phyloP scores from a whole-genome alignment of 37 sponge, comb jelly and placozoan genomes.

The Halichondria panicea region DNA sequence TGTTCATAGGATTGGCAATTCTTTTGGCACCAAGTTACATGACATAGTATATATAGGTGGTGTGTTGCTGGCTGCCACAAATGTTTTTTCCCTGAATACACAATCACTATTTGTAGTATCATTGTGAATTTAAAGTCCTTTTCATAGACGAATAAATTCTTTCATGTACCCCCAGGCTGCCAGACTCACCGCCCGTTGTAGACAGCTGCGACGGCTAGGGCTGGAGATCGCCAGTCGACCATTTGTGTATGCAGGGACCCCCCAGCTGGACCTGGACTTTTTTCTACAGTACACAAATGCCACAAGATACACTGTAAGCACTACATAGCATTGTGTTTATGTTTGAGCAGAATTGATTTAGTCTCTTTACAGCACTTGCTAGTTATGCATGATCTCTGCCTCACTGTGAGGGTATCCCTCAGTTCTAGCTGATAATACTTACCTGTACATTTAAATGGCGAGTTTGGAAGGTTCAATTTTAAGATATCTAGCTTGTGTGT shows the following conservation, averaged over 20 bases:
- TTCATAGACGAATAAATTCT: neutral
- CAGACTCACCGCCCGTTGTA: constrained; percentile 50
- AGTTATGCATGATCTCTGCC: no score
- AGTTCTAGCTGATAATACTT: neutral
- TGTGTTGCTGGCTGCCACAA: no score
- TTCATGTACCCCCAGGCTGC: constrained; percentile 71
- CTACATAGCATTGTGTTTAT: neutral
- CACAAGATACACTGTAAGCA: constrained; percentile 49
- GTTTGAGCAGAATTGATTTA: no score
- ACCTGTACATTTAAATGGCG: neutral
- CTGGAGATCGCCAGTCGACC: constrained; percentile 65
- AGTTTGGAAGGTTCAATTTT: no score
- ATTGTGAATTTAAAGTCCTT: neutral
- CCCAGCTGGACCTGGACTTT: constrained; percentile 62
- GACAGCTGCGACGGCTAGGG: constrained; percentile 49
- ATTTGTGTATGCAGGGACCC: constrained; percentile 63
- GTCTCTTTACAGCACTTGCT: no score
- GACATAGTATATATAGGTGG: no score
- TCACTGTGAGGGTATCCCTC: no score
- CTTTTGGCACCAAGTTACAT: neutral
- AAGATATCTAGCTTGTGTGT: no score
- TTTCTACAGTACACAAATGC: constrained; percentile 63
- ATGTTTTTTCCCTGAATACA: no score
- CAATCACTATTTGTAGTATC: neutral
- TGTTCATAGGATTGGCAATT: neutral